phyloP scores from a whole-genome alignment of 2,113 vertebrate genomes.

The Chlamydotis undulata region DNA sequence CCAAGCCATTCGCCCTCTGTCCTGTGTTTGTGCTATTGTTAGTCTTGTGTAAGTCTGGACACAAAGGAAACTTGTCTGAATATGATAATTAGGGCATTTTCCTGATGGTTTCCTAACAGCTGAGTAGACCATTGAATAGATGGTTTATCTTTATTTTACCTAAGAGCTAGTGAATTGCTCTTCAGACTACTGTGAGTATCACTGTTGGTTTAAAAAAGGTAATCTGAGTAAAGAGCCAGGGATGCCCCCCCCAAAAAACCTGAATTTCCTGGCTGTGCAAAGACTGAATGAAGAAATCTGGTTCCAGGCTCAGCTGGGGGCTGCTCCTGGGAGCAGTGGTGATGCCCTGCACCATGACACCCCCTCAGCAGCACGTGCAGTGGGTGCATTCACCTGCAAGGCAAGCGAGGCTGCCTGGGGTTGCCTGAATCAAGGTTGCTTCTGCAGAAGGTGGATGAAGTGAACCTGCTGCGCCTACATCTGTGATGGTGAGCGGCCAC shows the following conservation, averaged over 20 bases:
- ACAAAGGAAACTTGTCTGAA: background rate
- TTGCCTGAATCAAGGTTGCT: background rate
- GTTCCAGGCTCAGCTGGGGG: rapidly evolving
- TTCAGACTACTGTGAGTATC: background rate
- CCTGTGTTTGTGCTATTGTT: background rate
- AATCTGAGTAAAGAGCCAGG: background rate
- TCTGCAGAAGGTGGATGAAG: background rate
- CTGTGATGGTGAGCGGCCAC: rapidly evolving
- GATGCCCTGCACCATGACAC: rapidly evolving
- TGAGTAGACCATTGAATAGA: background rate
- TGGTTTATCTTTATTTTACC: background rate
- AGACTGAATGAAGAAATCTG: background rate
- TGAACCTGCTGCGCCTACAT: background rate
- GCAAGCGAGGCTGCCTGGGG: rapidly evolving
- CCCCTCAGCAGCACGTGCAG: rapidly evolving
- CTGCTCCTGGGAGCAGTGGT: background rate
- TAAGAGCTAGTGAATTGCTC: background rate
- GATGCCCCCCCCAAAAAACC: background rate
- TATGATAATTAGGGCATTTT: background rate
- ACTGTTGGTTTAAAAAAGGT: background rate
- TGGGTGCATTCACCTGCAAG: no score
- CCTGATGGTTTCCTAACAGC: background rate
- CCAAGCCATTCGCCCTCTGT: background rate
- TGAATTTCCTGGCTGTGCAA: background rate
- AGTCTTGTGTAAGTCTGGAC: background rate